Percentiles rank a stretch among this genome's conserved stretches.
phyloP scores from a whole-genome alignment of 2,888 invertebrate species.

The Drosophila yooni region DNA sequence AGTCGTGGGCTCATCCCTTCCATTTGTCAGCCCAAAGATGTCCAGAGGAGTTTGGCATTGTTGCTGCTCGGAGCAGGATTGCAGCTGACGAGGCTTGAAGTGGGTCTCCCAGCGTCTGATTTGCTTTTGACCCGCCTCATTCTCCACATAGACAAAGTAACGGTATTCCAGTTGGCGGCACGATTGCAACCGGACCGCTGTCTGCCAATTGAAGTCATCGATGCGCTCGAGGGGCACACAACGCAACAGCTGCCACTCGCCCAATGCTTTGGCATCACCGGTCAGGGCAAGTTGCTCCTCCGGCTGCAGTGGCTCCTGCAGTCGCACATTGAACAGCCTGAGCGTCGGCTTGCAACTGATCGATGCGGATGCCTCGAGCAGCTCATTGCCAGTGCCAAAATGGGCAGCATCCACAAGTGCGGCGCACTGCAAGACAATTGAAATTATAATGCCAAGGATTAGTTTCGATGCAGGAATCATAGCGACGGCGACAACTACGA shows the following conservation, averaged over 20 bases:
- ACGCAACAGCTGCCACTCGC: slow-evolving; percentile 89
- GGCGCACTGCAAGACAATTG: slow-evolving; percentile 73
- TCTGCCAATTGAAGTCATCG: slow-evolving; percentile 87
- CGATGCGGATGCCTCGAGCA: slow-evolving; percentile 37
- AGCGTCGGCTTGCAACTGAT: slow-evolving; percentile 63
- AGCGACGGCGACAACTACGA: slow-evolving; percentile 43
- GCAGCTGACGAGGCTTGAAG: slow-evolving; percentile 86
- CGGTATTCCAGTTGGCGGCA: slow-evolving; percentile 86
- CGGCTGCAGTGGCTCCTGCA: slow-evolving; percentile 85
- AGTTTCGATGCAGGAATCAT: slow-evolving; percentile 50
- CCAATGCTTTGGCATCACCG: slow-evolving; percentile 89
- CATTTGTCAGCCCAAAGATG: slow-evolving; percentile 55
- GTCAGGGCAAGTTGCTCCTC: slow-evolving; percentile 90
- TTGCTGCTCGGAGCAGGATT: slow-evolving; percentile 52
- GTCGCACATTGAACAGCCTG: slow-evolving; percentile 81
- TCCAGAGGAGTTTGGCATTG: slow-evolving; percentile 53
- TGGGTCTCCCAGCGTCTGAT: slow-evolving; percentile 83
- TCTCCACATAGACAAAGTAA: slow-evolving; percentile 81
- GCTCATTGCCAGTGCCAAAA: slow-evolving; percentile 59
- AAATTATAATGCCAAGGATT: slow-evolving; percentile 54
- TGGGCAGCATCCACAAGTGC: slow-evolving; percentile 67
- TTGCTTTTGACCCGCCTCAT: slow-evolving; percentile 78
- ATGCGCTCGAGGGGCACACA: slow-evolving; percentile 85
- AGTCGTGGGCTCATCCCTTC: slow-evolving; percentile 34
- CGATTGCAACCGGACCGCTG: slow-evolving; percentile 86